phyloP scores from a whole-genome alignment of 2,888 invertebrate species.

The Campopleginae sp. region DNA sequence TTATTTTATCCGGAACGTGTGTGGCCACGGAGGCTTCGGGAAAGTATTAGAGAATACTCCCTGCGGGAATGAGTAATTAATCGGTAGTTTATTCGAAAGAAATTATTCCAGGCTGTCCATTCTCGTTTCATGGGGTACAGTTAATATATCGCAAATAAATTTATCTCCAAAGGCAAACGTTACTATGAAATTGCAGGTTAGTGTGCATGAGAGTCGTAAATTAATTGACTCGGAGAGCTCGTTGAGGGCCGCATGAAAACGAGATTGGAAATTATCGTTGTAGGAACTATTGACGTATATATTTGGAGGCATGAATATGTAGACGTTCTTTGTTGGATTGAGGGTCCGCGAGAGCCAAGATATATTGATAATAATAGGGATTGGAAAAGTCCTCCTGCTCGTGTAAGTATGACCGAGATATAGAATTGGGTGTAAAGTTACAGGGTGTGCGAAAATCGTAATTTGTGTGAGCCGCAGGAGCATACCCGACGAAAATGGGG shows the following conservation, averaged over 20 bases:
- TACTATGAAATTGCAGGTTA: neutral
- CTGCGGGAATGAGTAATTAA: neutral
- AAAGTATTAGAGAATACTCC: no score
- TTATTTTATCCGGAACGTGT: no score
- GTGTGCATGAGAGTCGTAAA: constrained; percentile 11
- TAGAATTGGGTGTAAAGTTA: constrained; percentile 56
- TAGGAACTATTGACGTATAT: neutral
- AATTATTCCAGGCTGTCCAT: neutral
- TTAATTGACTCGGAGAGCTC: constrained; percentile 6
- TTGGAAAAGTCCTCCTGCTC: constrained; percentile 41
- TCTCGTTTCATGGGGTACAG: neutral
- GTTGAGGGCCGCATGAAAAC: constrained; percentile 23
- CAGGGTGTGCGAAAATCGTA: constrained; percentile 36
- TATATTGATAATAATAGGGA: constrained; percentile 56
- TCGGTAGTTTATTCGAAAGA: neutral
- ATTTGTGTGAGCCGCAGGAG: constrained; percentile 23
- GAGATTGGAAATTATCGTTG: constrained; percentile 44
- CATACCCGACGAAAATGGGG: constrained; percentile 56
- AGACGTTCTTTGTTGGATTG: neutral
- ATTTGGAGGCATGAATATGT: neutral
- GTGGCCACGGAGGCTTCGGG: no score
- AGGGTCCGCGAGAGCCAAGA: constrained; percentile 13
- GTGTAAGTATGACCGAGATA: constrained; percentile 52
- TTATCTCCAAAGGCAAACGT: neutral
- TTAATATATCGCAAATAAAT: neutral